phyloP scores from a whole-genome alignment of 2,113 vertebrate species.

The Cnemophilus loriae region DNA sequence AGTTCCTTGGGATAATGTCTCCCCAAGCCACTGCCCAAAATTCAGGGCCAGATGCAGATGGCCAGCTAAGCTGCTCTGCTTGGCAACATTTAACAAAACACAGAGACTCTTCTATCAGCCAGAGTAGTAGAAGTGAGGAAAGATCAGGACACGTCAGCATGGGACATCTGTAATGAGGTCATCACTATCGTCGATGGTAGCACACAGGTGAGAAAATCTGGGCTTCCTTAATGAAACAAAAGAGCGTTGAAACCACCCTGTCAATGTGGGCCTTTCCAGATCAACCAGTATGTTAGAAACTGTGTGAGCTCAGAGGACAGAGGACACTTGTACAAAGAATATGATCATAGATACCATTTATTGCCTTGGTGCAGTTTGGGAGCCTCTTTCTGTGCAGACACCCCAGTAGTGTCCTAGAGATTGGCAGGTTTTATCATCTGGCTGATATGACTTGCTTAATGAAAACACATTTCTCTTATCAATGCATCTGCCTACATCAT shows the following conservation, averaged over 20 bases:
- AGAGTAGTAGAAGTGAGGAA: background rate
- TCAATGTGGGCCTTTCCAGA: background rate
- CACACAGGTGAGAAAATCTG: background rate
- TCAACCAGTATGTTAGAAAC: background rate
- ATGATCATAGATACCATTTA: background rate
- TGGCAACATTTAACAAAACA: background rate
- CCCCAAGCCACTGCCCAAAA: background rate
- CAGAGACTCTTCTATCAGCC: background rate
- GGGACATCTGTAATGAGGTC: background rate
- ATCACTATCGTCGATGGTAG: fast-evolving
- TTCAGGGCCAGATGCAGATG: background rate
- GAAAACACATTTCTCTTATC: background rate
- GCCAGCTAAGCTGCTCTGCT: background rate
- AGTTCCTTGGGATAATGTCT: background rate
- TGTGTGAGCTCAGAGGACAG: background rate
- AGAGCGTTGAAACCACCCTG: background rate
- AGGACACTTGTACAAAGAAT: background rate
- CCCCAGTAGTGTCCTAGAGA: background rate
- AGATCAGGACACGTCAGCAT: background rate
- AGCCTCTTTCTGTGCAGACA: background rate
- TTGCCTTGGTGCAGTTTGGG: background rate
- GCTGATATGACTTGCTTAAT: background rate
- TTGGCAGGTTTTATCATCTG: background rate
- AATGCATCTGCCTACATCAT: background rate
- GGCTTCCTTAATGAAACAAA: background rate